Conservation (phyloP, 2,797 vertebrate species). For the Distichodus sexfasciatus region DNA sequence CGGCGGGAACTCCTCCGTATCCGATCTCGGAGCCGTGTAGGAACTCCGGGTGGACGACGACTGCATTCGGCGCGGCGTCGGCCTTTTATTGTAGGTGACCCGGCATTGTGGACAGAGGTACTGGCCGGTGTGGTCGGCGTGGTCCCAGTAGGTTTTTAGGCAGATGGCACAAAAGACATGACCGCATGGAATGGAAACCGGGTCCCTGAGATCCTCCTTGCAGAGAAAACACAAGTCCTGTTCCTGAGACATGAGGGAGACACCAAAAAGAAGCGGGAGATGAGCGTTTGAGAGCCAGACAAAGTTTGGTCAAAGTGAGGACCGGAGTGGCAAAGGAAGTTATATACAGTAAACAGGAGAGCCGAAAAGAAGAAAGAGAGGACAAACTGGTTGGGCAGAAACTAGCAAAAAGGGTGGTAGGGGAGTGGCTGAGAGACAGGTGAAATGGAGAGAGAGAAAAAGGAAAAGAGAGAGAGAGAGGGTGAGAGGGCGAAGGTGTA, state of each 20-base stretch:
- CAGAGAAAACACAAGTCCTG: conserved; percentile 75
- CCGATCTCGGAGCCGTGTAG: conserved; percentile 37
- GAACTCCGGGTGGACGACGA: conserved; percentile 61
- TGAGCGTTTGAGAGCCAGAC: conserved; percentile 22
- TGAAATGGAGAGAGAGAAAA: neutral
- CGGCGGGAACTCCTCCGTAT: conserved; percentile 70
- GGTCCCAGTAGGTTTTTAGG: conserved; percentile 82
- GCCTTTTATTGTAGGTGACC: conserved; percentile 77
- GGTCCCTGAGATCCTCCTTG: conserved; percentile 76
- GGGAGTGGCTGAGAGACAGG: conserved; percentile 60
- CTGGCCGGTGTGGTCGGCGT: conserved; percentile 69
- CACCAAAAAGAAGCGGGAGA: neutral
- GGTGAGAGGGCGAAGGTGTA: conserved; percentile 18
- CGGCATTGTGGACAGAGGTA: conserved; percentile 74
- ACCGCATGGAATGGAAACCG: conserved; percentile 78
- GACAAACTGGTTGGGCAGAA: conserved; percentile 83
- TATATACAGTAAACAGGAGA: conserved; percentile 78
- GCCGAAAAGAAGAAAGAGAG: conserved; percentile 69
- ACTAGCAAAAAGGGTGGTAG: conserved; percentile 73
- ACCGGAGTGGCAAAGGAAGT: conserved; percentile 50
- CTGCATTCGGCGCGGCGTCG: conserved; percentile 66
- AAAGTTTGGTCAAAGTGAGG: conserved; percentile 64
- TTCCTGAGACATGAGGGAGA: conserved; percentile 66
- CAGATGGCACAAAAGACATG: conserved; percentile 77
- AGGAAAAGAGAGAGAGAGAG: conserved; percentile 26